A percentile compares a stretch with the other conserved stretches of the same genome.
Conservation (phyloP, 2,113 vertebrate genomes). For the Nyctereutes procyonoides region DNA sequence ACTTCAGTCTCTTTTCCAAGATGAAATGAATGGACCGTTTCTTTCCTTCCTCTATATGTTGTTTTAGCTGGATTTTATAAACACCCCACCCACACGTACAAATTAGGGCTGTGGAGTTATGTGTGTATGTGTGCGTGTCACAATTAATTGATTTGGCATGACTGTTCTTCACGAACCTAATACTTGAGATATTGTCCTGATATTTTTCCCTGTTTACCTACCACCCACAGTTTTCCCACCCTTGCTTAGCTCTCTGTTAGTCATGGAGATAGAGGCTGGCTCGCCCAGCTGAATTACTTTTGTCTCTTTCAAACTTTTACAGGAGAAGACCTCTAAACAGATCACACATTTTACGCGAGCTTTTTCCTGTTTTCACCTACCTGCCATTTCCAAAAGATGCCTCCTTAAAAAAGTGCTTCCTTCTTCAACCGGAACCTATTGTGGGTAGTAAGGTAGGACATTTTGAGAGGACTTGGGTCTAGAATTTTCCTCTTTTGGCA, state of each 20-base stretch:
- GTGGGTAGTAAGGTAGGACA: slow-evolving; percentile 86
- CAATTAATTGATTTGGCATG: not conserved
- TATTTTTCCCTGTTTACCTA: not conserved
- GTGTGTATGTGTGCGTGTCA: not conserved
- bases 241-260: not conserved
- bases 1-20: slow-evolving; percentile 23
- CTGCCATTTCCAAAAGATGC: slow-evolving; percentile 83
- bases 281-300: not conserved
- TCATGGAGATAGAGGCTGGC: not conserved
- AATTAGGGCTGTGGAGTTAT: not conserved
- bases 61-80: slow-evolving; percentile 56
- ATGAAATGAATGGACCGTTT: slow-evolving; percentile 7
- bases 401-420: slow-evolving; percentile 87
- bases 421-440: slow-evolving; percentile 81
- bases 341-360: slow-evolving; percentile 83
- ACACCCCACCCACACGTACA: not conserved
- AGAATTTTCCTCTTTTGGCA: not conserved
- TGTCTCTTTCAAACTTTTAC: slow-evolving; percentile 58
- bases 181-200: not conserved
- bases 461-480: not conserved
- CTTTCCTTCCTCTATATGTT: slow-evolving; percentile 25
- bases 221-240: not conserved
- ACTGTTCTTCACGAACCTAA: not conserved
- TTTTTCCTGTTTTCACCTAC: slow-evolving; percentile 85
- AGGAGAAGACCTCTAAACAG: slow-evolving; percentile 87